Conservation (phyloP, 2,113 vertebrate genomes). For the Smithornis capensis region DNA sequence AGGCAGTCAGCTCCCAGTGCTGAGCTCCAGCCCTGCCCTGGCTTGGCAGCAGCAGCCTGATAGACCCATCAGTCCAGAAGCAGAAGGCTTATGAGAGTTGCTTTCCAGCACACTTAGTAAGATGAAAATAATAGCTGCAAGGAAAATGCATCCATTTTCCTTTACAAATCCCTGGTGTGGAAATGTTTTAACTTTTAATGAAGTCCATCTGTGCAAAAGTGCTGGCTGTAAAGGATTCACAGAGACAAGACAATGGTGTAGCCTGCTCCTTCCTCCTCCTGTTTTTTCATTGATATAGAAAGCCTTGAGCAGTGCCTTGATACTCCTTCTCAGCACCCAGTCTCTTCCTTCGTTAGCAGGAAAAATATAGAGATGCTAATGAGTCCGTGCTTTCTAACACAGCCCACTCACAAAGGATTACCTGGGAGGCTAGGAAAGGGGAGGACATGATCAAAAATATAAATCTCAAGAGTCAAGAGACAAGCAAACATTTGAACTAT, state of each 20-base stretch:
- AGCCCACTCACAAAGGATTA: slow-evolving; percentile 19
- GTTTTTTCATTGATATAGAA: slow-evolving; percentile 24
- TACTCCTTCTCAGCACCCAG: background rate
- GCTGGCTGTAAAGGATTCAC: background rate
- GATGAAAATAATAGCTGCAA: slow-evolving; percentile 57
- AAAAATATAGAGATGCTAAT: slow-evolving; percentile 49
- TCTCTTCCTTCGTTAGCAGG: slow-evolving; percentile 13
- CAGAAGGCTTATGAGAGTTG: slow-evolving; percentile 10
- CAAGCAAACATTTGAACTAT: slow-evolving; percentile 54
- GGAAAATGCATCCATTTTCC: slow-evolving; percentile 55
- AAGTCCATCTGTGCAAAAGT: slow-evolving; percentile 55
- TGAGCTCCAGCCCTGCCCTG: background rate
- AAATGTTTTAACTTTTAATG: slow-evolving; percentile 69
- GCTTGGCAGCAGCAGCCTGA: background rate
- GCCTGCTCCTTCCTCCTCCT: slow-evolving; percentile 33
- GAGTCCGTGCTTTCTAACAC: slow-evolving; percentile 15
- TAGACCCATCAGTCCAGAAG: slow-evolving; percentile 17
- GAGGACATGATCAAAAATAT: slow-evolving; percentile 35
- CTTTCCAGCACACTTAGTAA: slow-evolving; percentile 40
- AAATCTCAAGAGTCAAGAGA: slow-evolving; percentile 36
- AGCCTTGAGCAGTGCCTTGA: slow-evolving; percentile 39
- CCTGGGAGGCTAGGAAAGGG: slow-evolving; percentile 36
- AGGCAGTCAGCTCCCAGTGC: background rate
- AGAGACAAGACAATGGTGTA: background rate
- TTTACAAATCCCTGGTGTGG: slow-evolving; percentile 52